Evolutionary conservation across 1,140 invertebrate genomes (phyloP), one percentile per base, ranked within the genome.

Genomic region (Delia radicum): DNA sequence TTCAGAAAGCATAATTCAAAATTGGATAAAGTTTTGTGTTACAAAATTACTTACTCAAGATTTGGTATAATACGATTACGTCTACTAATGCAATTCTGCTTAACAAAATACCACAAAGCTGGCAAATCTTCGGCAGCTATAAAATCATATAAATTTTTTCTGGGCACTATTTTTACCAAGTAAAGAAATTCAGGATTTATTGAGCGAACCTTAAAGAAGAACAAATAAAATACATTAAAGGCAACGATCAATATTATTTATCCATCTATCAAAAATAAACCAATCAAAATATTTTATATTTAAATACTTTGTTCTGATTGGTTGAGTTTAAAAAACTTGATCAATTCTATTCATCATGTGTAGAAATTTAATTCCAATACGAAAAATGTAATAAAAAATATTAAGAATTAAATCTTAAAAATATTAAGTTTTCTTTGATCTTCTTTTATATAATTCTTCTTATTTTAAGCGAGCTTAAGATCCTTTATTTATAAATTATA

Each of bases 91-190:
- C 89, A 87, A 78, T 90, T 88, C 46, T 89, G 89, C 76, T 89
- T 88, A 27, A 91, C 89, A 77, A 91, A 91, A 79, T 89, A 91
- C 88, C 89, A 91, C 1, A 91, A 80, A 2, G 89, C 83, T 21
- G 88, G 86, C 37, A 91, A 76, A 78, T 90, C 87, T 46, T 87
- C 87, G 0, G 85, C 73, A 13, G 82, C 80, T 63, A 88, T 89
- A 3, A 89, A 76, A 18, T 86, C 79, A 33, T 78, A 88, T 2
- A 90, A 79, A 75, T 88, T 86, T 15, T 84, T 80, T 24, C 89
- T 88, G 37, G 88, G 87, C 31, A 86, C 86, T 72, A 91, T 88
- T 76, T 89, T 89, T 0, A 91, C 87, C 62, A 91, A 80, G 77
- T 89, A 89, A 37, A 91, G 77, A 62, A 85, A 87, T 37, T 89